Evolutionary conservation across 2,113 vertebrate species (phyloP).

Genomic region (Pitta sordida): DNA sequence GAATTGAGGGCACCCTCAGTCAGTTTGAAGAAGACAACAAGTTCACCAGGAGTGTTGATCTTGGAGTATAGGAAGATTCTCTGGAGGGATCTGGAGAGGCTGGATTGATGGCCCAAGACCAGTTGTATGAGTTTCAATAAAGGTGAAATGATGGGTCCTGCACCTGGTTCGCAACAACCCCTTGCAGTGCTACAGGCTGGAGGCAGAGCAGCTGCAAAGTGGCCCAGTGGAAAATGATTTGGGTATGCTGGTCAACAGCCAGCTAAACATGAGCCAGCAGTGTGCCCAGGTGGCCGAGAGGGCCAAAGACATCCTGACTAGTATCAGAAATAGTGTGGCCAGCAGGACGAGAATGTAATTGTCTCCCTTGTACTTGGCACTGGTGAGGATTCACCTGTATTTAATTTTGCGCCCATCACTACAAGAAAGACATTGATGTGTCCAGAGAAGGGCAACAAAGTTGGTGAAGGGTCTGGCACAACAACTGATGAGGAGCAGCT

Average conservation of each 20-base stretch:
- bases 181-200: neutral
- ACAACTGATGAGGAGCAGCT: neutral
- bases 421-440: neutral
- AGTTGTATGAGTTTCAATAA: neutral
- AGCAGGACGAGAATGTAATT: neutral
- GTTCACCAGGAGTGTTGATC: neutral
- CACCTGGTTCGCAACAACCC: neutral
- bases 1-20: neutral
- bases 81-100: neutral
- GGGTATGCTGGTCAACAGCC: neutral
- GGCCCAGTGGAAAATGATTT: neutral
- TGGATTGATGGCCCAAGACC: neutral
- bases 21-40: neutral
- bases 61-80: neutral
- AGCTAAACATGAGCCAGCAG: rapidly evolving
- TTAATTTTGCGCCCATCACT: neutral
- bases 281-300: neutral
- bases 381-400: neutral
- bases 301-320: neutral
- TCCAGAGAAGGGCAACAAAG: neutral
- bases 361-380: neutral
- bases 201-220: neutral
- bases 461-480: neutral
- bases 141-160: neutral
- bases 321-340: neutral